Evolutionary conservation across 2,888 invertebrate species (phyloP).

Genomic region (Meliscaeva auricollis): DNA sequence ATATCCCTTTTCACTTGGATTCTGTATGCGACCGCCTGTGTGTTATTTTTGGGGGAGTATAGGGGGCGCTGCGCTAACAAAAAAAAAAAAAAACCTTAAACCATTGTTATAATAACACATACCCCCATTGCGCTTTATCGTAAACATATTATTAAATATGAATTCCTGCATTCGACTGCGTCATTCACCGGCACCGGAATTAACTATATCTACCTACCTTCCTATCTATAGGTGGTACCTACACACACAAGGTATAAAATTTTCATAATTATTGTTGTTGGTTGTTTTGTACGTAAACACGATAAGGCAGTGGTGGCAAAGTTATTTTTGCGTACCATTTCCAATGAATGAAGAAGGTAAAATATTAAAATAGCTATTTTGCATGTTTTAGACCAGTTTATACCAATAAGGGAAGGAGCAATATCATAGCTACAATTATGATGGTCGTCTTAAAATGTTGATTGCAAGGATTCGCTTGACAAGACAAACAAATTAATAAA

Average conservation of each 20-base stretch:
- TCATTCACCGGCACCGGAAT: slow-evolving; percentile 38
- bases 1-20: background rate
- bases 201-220: background rate
- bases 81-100: slow-evolving; percentile 43
- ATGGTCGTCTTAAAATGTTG: no score
- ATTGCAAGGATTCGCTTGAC: no score
- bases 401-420: background rate
- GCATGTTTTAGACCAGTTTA: background rate
- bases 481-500: no score
- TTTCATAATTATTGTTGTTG: slow-evolving; percentile 23
- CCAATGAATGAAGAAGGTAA: background rate
- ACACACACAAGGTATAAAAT: background rate
- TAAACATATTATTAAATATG: slow-evolving; percentile 71
- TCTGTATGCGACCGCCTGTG: background rate
- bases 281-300: background rate
- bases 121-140: slow-evolving; percentile 48
- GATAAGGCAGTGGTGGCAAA: background rate
- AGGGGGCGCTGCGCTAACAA: slow-evolving; percentile 8
- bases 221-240: background rate
- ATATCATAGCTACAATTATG: no score
- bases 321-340: background rate
- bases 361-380: background rate
- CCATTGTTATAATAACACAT: slow-evolving; percentile 43
- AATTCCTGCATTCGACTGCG: slow-evolving; percentile 69
- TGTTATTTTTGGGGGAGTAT: background rate